A percentile compares a stretch with the other conserved stretches of the same genome.
Evolutionary conservation across 2,888 invertebrate genomes (phyloP).

Genomic region (Drosophila mimetica): DNA sequence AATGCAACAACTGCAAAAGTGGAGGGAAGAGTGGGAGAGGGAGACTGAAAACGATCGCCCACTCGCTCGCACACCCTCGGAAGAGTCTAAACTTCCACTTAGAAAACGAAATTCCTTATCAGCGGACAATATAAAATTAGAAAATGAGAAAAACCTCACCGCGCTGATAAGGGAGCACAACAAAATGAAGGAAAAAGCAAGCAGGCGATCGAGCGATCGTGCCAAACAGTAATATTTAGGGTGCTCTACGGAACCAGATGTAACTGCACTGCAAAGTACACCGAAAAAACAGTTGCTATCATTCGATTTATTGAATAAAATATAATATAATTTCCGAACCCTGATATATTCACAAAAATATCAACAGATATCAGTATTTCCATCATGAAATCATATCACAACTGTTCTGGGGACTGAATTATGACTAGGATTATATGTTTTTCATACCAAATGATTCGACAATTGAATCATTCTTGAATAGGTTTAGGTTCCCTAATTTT

Average conservation of each 20-base stretch:
- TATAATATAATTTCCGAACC: too few species aligned
- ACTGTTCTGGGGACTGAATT: neutral
- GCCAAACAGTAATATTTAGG: conserved; percentile 3
- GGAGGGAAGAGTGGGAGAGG: conserved; percentile 7
- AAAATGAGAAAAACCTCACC: conserved; percentile 51
- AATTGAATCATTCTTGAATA: neutral
- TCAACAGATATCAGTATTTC: too few species aligned
- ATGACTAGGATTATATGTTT: neutral
- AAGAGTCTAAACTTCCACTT: conserved; percentile 68
- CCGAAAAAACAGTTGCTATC: conserved; percentile 1
- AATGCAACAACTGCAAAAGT: conserved; percentile 38
- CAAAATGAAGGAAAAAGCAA: conserved; percentile 13
- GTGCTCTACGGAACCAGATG: conserved; percentile 15
- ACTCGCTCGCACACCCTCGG: conserved; percentile 4
- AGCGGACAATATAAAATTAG: conserved; percentile 60
- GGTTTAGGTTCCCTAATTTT: neutral
- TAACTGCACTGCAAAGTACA: conserved; percentile 18
- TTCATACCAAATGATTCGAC: neutral
- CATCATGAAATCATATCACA: neutral
- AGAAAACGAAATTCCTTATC: conserved; percentile 69
- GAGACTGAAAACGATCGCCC: neutral
- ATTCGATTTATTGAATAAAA: neutral
- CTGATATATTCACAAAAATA: neutral
- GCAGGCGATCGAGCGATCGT: conserved; percentile 20
- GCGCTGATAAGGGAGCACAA: conserved; percentile 59